Evolutionary conservation across 2,113 vertebrate species (phyloP).

Genomic region (Embiotoca jacksoni): DNA sequence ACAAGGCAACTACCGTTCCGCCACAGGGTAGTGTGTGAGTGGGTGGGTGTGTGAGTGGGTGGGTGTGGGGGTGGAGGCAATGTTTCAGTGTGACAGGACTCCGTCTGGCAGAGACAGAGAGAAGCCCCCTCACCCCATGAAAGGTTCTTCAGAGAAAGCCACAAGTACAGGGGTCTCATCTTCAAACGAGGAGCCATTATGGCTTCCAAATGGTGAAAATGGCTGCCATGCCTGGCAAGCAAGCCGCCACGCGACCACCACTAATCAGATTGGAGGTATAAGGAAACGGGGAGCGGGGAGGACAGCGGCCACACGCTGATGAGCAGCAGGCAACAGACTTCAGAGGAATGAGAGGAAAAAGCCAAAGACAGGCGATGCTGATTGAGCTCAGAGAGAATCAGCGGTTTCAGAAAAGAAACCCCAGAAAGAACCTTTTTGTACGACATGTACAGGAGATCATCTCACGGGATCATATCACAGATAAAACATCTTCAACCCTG

Average conservation of each 20-base stretch:
- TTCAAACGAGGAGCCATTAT: constrained; percentile 81
- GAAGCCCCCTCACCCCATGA: constrained; percentile 78
- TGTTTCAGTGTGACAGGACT: constrained; percentile 61
- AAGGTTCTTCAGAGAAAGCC: constrained; percentile 81
- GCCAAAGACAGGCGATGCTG: constrained; percentile 29
- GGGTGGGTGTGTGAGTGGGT: constrained; percentile 24
- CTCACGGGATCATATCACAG: constrained; percentile 27
- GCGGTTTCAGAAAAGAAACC: constrained; percentile 39
- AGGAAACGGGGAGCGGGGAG: constrained; percentile 52
- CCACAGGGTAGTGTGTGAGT: constrained; percentile 14
- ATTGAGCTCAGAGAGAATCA: constrained; percentile 32
- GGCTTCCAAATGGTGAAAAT: constrained; percentile 83
- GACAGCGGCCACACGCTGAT: constrained; percentile 75
- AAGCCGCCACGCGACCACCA: constrained; percentile 68
- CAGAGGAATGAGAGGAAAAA: constrained; percentile 46
- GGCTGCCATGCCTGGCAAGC: constrained; percentile 71
- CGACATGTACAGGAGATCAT: constrained; percentile 4
- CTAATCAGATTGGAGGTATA: constrained; percentile 77
- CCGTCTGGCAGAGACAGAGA: constrained; percentile 73
- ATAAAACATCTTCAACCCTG: constrained; percentile 3
- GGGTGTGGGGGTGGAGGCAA: constrained; percentile 35
- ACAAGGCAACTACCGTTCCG: constrained; percentile 64
- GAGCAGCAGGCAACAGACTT: constrained; percentile 62
- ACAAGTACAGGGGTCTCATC: constrained; percentile 84
- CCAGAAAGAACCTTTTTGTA: constrained; percentile 17